Evolutionary conservation across 2,113 vertebrate species (phyloP).

Genomic region (Bombycilla garrulus): DNA sequence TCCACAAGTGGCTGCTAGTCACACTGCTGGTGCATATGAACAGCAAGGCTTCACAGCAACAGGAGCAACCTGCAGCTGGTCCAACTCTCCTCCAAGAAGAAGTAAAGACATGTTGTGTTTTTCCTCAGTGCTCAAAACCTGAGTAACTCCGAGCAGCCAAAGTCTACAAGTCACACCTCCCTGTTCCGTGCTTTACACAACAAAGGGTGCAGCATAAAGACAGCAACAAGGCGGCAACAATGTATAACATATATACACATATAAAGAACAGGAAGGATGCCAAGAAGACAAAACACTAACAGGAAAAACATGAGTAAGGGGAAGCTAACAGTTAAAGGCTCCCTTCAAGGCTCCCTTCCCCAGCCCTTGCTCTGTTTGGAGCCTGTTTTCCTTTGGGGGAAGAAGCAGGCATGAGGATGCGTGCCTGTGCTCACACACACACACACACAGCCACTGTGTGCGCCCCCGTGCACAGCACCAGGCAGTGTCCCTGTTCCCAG

Average conservation of each 20-base stretch:
- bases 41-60: neutral
- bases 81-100: neutral
- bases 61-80: neutral
- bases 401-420: neutral
- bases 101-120: neutral
- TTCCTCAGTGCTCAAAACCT: neutral
- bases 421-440: neutral
- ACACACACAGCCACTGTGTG: neutral
- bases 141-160: neutral
- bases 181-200: neutral
- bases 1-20: neutral
- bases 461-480: neutral
- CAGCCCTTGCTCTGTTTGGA: constrained; percentile 35
- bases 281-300: constrained; percentile 66
- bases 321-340: constrained; percentile 43
- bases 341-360: constrained; percentile 24
- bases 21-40: neutral
- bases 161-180: neutral
- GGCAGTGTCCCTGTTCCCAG: neutral
- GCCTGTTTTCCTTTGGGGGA: constrained; percentile 37
- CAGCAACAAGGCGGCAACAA: neutral
- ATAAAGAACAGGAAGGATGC: constrained; percentile 63
- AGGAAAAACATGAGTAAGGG: constrained; percentile 54
- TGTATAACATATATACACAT: neutral
- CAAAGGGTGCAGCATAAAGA: neutral